Percentiles rank a stretch among this genome's conserved stretches.
Evolutionary conservation across 2,888 invertebrate genomes (phyloP).

Genomic region (Patella depressa): DNA sequence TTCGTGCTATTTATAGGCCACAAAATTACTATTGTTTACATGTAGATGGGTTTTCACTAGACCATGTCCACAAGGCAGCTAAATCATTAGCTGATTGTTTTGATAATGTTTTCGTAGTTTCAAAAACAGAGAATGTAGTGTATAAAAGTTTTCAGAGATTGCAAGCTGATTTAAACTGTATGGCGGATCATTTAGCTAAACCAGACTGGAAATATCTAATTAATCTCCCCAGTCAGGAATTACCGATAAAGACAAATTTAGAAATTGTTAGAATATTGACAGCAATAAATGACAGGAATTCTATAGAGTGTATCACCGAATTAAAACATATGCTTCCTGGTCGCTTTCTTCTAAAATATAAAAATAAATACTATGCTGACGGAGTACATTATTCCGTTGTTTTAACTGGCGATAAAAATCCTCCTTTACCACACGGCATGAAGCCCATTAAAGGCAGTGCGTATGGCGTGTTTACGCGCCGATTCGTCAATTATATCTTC

Average conservation of each 20-base stretch:
- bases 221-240: constrained; percentile 68
- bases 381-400: constrained; percentile 38
- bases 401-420: constrained; percentile 32
- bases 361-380: constrained; percentile 1
- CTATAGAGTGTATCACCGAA: constrained; percentile 66
- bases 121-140: constrained; percentile 60
- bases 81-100: constrained; percentile 59
- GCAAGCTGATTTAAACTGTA: constrained; percentile 69
- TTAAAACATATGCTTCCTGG: constrained; percentile 38
- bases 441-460: constrained; percentile 67
- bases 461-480: constrained; percentile 66
- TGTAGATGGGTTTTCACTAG: constrained; percentile 57
- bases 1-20: constrained; percentile 63
- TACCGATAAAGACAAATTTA: constrained; percentile 67
- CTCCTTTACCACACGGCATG: constrained; percentile 38
- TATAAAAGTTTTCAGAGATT: constrained; percentile 67
- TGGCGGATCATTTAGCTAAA: constrained; percentile 56
- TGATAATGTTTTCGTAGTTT: constrained; percentile 66
- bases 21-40: constrained; percentile 69
- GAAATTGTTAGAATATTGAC: constrained; percentile 68
- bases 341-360: constrained; percentile 36
- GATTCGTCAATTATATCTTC: constrained; percentile 64
- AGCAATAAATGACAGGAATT: constrained; percentile 68
- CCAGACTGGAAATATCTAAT: constrained; percentile 67
- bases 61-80: constrained; percentile 44